phyloP scores from a whole-genome alignment of 2,888 invertebrate species.

The Nephrotoma appendiculata region DNA sequence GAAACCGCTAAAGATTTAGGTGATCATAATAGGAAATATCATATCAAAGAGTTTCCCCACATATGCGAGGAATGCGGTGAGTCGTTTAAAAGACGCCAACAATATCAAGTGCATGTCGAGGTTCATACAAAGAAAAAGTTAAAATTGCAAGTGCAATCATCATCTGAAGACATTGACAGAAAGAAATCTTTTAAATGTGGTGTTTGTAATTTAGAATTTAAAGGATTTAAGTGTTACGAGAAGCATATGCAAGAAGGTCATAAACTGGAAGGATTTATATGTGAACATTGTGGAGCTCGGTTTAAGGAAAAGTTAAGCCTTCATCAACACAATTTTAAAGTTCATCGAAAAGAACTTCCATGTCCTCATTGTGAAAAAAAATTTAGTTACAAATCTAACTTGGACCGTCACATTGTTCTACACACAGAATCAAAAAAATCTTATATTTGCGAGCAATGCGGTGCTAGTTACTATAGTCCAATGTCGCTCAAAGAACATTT shows the following conservation, averaged over 20 bases:
- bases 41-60: slow-evolving; percentile 31
- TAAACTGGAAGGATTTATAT: slow-evolving; percentile 31
- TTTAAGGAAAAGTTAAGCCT: slow-evolving; percentile 29
- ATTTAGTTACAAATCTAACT: slow-evolving; percentile 30
- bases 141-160: slow-evolving; percentile 26
- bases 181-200: slow-evolving; percentile 22
- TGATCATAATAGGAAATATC: slow-evolving; percentile 29
- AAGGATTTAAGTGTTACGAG: slow-evolving; percentile 27
- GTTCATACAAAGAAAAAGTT: slow-evolving; percentile 32
- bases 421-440: slow-evolving; percentile 31
- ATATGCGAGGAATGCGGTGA: slow-evolving; percentile 32
- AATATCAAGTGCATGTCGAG: slow-evolving; percentile 32
- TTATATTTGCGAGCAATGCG: slow-evolving; percentile 32
- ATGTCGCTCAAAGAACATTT: slow-evolving; percentile 31
- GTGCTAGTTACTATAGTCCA: slow-evolving; percentile 32
- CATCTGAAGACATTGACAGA: neutral
- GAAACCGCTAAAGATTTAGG: neutral
- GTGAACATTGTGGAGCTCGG: slow-evolving; percentile 30
- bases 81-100: slow-evolving; percentile 30
- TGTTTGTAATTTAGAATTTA: slow-evolving; percentile 28
- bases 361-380: slow-evolving; percentile 33
- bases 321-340: slow-evolving; percentile 30
- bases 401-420: slow-evolving; percentile 31
- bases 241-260: slow-evolving; percentile 31
- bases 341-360: slow-evolving; percentile 32